Percentiles rank a stretch among this genome's conserved stretches.
Evolutionary conservation across 2,888 invertebrate species (phyloP).

Genomic region (Hypomecis atomaria): DNA sequence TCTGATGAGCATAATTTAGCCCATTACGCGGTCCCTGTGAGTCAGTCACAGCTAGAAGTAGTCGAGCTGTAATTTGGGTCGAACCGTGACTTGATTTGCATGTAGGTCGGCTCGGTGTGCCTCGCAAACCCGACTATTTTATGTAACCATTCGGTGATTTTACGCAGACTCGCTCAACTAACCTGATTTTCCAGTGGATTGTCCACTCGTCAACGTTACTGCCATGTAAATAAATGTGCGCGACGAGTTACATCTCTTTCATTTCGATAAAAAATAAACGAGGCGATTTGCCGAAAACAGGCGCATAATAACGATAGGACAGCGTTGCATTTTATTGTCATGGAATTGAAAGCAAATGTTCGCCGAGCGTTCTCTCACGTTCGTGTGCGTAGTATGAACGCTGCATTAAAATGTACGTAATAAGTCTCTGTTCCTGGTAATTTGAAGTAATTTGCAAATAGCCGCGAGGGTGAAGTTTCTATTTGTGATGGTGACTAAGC

Average conservation of each 20-base stretch:
- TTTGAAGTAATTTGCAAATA: conserved; percentile 54
- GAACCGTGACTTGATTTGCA: conserved; percentile 80
- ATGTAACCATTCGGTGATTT: conserved; percentile 66
- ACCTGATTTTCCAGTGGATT: conserved; percentile 41
- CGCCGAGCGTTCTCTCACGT: no score
- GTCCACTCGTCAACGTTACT: conserved; percentile 34
- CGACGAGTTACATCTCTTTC: no score
- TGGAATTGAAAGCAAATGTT: no score
- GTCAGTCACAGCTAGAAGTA: conserved; percentile 64
- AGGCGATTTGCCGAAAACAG: no score
- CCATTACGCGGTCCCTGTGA: conserved; percentile 63
- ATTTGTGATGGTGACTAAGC: conserved; percentile 67
- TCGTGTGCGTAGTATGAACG: no score
- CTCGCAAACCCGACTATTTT: conserved; percentile 52
- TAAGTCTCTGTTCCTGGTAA: conserved; percentile 15
- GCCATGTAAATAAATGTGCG: conserved; percentile 1
- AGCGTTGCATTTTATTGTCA: no score
- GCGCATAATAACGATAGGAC: no score
- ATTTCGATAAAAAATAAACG: no score
- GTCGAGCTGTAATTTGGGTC: conserved; percentile 72
- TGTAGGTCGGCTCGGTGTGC: conserved; percentile 66
- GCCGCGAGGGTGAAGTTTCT: conserved; percentile 58
- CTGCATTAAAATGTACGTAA: conserved; percentile 15
- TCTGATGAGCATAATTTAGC: conserved; percentile 71
- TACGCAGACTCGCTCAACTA: conserved; percentile 52